These are phyloP conservation scores for Hystrix brachyura DNA, from an alignment of 2,113 vertebrate genomes.

Conservation along the genomic window DNA sequence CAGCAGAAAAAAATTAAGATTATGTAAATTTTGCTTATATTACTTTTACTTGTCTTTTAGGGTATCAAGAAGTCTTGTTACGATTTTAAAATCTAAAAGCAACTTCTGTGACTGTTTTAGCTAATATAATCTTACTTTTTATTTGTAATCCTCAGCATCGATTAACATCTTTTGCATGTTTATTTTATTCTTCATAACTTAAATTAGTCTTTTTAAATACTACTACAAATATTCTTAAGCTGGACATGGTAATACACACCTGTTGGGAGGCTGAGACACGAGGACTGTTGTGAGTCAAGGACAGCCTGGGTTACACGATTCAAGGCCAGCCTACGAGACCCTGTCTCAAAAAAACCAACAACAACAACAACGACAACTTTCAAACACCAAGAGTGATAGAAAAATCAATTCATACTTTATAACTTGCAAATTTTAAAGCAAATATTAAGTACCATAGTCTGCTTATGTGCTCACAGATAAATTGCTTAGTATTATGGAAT, in stretches of 20 bases:
- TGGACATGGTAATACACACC: neutral
- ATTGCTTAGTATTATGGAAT: neutral
- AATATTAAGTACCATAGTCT: neutral
- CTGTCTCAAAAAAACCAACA: neutral
- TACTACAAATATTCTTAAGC: slow-evolving; percentile 33
- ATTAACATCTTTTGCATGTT: neutral
- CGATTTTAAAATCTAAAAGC: neutral
- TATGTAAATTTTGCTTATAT: neutral
- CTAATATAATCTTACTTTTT: neutral
- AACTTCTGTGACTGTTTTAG: neutral
- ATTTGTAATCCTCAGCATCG: neutral
- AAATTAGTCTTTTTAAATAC: slow-evolving; percentile 49
- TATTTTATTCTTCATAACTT: neutral
- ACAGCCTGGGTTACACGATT: neutral
- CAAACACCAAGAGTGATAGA: slow-evolving; percentile 1
- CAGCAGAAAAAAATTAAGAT: slow-evolving; percentile 24
- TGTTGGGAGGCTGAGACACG: neutral
- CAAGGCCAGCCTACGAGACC: neutral
- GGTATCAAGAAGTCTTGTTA: neutral
- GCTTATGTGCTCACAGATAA: neutral
- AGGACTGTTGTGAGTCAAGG: neutral
- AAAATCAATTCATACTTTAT: slow-evolving; percentile 21
- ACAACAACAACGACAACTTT: neutral
- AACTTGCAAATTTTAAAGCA: slow-evolving; percentile 17
- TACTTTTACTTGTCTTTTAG: neutral